Conservation (phyloP, 2,888 invertebrate genomes). For the Eumacrocentrus americanus region DNA sequence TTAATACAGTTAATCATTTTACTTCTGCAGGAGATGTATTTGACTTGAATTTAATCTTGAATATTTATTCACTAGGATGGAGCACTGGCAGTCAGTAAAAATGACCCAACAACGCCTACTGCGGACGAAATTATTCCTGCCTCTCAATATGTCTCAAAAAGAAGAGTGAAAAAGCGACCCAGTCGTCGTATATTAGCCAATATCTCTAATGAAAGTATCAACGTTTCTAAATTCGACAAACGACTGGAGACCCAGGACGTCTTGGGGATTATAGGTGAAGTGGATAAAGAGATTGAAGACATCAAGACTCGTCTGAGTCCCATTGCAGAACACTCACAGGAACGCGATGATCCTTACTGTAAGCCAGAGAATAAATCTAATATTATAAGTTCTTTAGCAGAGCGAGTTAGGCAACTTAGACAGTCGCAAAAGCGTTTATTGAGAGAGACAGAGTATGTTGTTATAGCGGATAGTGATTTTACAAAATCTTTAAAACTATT, state of each 20-base stretch:
- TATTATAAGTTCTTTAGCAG: constrained; percentile 18
- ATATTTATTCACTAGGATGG: not conserved
- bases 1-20: no score
- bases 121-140: constrained; percentile 32
- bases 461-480: constrained; percentile 34
- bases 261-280: not conserved
- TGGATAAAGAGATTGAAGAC: no score
- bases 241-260: not conserved
- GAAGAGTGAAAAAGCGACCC: constrained; percentile 33
- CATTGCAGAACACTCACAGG: no score
- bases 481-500: constrained; percentile 30
- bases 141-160: constrained; percentile 42
- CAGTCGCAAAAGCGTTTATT: constrained; percentile 27
- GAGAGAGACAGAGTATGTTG: constrained; percentile 19
- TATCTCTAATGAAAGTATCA: not conserved
- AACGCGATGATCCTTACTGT: no score
- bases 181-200: constrained; percentile 46
- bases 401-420: constrained; percentile 32
- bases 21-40: no score
- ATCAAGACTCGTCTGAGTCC: no score
- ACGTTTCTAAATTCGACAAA: not conserved
- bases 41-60: not conserved
- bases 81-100: not conserved
- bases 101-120: not conserved
- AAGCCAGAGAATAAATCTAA: constrained; percentile 17